Evolutionary conservation across 2,113 vertebrate species (phyloP), one percentile per base, ranked within the genome.

Genomic region (Zosterops pallidus): DNA sequence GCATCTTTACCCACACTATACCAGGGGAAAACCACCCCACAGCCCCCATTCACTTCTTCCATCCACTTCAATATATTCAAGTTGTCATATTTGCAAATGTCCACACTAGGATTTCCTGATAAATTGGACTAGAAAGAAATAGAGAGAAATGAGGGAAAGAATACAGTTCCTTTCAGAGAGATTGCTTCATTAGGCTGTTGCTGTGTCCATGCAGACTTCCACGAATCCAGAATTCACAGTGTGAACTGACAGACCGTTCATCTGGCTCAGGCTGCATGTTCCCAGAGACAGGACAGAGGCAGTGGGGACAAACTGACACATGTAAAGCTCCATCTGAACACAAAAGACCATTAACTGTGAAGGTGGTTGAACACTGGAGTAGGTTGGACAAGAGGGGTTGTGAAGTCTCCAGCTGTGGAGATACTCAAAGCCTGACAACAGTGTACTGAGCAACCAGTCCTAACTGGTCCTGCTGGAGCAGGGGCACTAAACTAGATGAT

Each of bases 41-140:
- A 42, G 21, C 21, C 25, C 18, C 11, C 0, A 0, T 42, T 29
- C 25, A 5, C 60, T 55, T 59, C 15, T 59, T 78, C 47, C 17
- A 6, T 35, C 8, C 2, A 11, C 24, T 56, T 88, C 29, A 57
- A 0, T 20, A 15, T 25, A 39, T 46, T 52, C n/a, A 29, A 49
- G 17, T 7, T 81, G 47, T 49, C 15, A 14, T 33, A 37, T 69
- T 10, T 77, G 35, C 55, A 47, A 24, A 35, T 55, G 44, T 63
- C 16, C 39, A 31, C 4, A 6, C 3, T 41, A 12, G 22, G 15
- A 8, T 44, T 71, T 82, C 31, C 69, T 47, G n/a, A 39, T 41
- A 39, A 78, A 56, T 6, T 59, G 13, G 4, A 15, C 9, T 87
- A 47, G 15, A 67, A 89, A 63, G 21, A 11, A 62, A 7, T 25